Conservation (phyloP, 2,113 vertebrate genomes). For the Cichladusa arquata region DNA sequence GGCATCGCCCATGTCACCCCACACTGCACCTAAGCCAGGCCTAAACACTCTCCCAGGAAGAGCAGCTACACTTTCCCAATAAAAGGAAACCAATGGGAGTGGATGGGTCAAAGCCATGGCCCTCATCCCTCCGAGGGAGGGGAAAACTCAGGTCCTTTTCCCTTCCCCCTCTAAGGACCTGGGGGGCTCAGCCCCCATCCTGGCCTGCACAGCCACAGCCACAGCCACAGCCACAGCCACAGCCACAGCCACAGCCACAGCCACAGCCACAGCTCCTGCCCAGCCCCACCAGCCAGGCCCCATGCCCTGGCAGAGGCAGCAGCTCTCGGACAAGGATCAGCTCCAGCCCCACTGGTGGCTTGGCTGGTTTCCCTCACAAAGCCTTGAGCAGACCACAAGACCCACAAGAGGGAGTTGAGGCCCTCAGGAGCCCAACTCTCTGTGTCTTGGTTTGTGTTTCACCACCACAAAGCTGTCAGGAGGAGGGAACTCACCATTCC, state of each 20-base stretch:
- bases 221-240: fast-evolving
- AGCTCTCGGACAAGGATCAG: fast-evolving
- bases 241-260: fast-evolving
- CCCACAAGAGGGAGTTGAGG: fast-evolving
- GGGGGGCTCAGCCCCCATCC: neutral
- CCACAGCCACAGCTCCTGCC: fast-evolving
- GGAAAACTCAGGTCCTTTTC: neutral
- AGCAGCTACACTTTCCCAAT: neutral
- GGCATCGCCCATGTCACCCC: neutral
- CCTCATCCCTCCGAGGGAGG: fast-evolving
- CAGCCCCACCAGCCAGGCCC: neutral
- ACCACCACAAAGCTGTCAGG: fast-evolving
- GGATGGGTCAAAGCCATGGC: neutral
- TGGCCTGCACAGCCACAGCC: fast-evolving
- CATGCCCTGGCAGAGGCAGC: fast-evolving
- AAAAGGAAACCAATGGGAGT: fast-evolving
- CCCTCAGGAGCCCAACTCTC: neutral
- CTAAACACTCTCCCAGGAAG: neutral
- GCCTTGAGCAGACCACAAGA: neutral
- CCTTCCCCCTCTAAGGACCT: neutral
- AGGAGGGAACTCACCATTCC: neutral
- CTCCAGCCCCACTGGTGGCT: neutral
- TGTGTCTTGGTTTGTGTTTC: neutral
- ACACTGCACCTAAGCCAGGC: neutral
- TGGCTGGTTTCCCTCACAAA: neutral